Evolutionary conservation across 37 sponge, comb jelly and placozoan species (phyloP), one percentile per base, ranked within the genome.

Genomic region (Sycon ciliatum): DNA sequence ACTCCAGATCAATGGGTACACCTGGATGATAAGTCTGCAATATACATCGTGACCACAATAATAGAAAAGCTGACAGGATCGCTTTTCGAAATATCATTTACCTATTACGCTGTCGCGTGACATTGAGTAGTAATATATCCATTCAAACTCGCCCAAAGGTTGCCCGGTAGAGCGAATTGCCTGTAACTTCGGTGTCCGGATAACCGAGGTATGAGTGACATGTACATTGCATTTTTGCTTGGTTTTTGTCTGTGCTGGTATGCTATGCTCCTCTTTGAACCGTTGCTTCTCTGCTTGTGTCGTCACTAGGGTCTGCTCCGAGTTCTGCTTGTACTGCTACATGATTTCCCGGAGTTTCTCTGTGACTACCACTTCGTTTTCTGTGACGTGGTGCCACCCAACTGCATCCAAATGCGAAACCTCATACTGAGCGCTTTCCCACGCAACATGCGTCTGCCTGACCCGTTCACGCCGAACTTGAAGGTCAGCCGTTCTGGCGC

Each of bases 291-390:
- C n/a, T n/a, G n/a, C n/a, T n/a, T n/a, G n/a, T n/a, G n/a, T n/a
- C n/a, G 7, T 40, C 36, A 31, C 1, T 73, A 90, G 91, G 99
- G 94, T 34, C 93, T 94, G 1, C 79, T 98, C 60, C 77, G 99
- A 57, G 91, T 93, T 18, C 72, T 98, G 58, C 78, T 98, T 34
- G 99, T 98, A 7, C 84, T 98, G 67, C 80, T 98, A 24, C 99
- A 98, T 62, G 99, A 98, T 75, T 98, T 98, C 71, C 99, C 99
- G 0, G 99, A 98, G 86, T 98, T 98, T 39, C 84, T 98, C 20
- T 98, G 99, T 80, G 99, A 98, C 65, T 93, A 93, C 64, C 99
- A 98, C 76, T 93, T 92, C 78, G 79, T 87, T 24, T 98, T 98
- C 77, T 98, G 99, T 77, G 94, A 98, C 39, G 99, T 93, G 40